Evolutionary conservation across 2,797 vertebrate species (phyloP).

Genomic region (Tolypeutes matacus): DNA sequence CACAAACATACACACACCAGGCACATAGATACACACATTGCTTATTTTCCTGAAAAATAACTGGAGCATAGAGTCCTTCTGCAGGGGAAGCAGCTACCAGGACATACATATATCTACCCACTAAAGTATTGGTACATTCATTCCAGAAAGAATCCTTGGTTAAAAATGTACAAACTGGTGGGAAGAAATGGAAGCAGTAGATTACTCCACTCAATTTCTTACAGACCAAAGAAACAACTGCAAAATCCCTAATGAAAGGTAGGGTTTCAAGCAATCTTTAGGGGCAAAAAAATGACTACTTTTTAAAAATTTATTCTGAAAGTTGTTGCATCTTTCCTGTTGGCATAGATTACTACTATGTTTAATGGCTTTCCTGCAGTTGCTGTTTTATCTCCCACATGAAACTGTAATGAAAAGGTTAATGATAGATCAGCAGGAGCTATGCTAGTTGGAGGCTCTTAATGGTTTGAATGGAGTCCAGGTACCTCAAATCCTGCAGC

Average conservation of each 20-base stretch:
- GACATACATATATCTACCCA: background rate
- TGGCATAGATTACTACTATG: constrained; percentile 43
- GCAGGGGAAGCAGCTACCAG: background rate
- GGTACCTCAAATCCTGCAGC: constrained; percentile 49
- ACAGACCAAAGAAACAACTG: background rate
- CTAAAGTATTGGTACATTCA: background rate
- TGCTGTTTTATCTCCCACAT: constrained; percentile 10
- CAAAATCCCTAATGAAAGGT: background rate
- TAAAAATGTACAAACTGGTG: background rate
- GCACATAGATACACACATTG: background rate
- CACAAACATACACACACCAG: background rate
- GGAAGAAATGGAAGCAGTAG: background rate
- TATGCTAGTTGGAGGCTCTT: constrained; percentile 51
- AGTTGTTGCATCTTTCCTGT: constrained; percentile 53
- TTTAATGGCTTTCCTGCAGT: constrained; percentile 54
- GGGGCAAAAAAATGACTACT: constrained; percentile 19
- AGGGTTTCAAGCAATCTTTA: constrained; percentile 27
- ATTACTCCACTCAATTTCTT: background rate
- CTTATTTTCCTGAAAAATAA: constrained; percentile 10
- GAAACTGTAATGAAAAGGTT: constrained; percentile 74
- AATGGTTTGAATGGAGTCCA: constrained; percentile 68
- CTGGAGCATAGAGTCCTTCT: background rate
- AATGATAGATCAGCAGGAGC: constrained; percentile 60
- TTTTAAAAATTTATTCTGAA: constrained; percentile 68
- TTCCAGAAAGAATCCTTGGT: background rate